Conservation (phyloP, 2,888 invertebrate species). For the Xestia xanthographa region DNA sequence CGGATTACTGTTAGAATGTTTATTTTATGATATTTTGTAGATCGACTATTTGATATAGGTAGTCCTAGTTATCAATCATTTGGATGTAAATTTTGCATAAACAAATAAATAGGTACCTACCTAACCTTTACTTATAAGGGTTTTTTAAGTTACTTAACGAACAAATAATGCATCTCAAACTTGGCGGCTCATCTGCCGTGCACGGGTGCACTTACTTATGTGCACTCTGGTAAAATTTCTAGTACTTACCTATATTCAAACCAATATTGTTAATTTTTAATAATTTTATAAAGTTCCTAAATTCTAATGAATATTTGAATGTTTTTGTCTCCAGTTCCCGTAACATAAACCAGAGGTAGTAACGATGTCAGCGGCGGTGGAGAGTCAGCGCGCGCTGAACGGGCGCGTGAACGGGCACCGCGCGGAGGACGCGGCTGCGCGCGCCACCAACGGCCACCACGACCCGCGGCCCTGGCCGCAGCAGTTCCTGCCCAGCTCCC, state of each 20-base stretch:
- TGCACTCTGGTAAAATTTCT: neutral
- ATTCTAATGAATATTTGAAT: neutral
- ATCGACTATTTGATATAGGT: neutral
- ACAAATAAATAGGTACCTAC: neutral
- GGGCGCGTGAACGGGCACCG: conserved; percentile 48
- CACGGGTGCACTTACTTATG: too few species aligned
- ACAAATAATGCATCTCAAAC: neutral
- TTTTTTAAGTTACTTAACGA: neutral
- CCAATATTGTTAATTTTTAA: neutral
- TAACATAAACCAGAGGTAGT: neutral
- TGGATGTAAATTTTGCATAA: neutral
- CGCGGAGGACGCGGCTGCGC: conserved; percentile 65
- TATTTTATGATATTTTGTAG: neutral
- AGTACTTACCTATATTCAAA: neutral
- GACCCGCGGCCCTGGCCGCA: conserved; percentile 74
- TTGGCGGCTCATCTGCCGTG: neutral
- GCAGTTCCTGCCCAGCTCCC: conserved; percentile 82
- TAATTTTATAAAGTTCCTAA: neutral
- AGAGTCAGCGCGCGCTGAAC: conserved; percentile 62
- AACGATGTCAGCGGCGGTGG: conserved; percentile 79
- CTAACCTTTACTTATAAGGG: neutral
- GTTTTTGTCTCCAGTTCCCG: conserved; percentile 50
- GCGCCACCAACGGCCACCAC: conserved; percentile 56
- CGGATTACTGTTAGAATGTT: neutral
- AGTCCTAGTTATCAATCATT: neutral